Base-by-base conservation (phyloP, 2,797 vertebrate species). In the Denticeps clupeoides region DNA sequence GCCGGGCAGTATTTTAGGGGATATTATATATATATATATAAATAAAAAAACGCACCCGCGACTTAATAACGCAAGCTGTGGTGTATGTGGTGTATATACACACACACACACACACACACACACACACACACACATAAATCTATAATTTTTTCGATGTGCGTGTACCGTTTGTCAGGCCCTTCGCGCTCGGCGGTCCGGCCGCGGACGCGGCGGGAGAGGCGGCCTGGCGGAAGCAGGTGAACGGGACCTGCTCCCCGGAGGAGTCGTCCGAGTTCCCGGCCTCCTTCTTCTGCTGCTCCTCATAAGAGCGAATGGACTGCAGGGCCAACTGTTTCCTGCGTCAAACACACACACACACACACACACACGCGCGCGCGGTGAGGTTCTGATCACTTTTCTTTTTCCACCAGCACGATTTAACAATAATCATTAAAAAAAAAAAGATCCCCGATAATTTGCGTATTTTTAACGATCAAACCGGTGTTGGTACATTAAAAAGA, bases 231-330 rank as follows among this genome's bases (percentile, higher is more conserved):
- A 93, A 95, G 60, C 90, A 88, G 65, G 84, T 91, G 70, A 93
- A 92, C 35, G 90, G 75, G 0, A 87, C 81, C 65, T 95, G 93
- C 47, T 98, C 94, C 1, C 89, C 91, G 0, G 94, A 96, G 45
- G 94, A 98, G 51, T 98, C 94, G 3, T 98, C 94, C 0, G 94
- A 97, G 24, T 89, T 89, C 15, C 84, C 87, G 3, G 82, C 87
- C 55, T 96, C 93, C 59, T 93, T 97, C 49, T 93, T 95, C 76
- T 93, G 91, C 37, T 93, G 87, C 59, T 97, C 93, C 13, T 97
- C 93, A 5, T 89, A 97, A 4, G 89, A 89, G 16, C 93, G 74
- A 78, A 98, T 93, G 54, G 93, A 96, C 45, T 98, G 93, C 53
- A 98, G 82, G 11, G 91, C 92, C 78, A 98, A 83, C 78, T 98